Evolutionary conservation across 2,888 invertebrate genomes (phyloP), one percentile per base, ranked within the genome.

Genomic region (Tipula lateralis): DNA sequence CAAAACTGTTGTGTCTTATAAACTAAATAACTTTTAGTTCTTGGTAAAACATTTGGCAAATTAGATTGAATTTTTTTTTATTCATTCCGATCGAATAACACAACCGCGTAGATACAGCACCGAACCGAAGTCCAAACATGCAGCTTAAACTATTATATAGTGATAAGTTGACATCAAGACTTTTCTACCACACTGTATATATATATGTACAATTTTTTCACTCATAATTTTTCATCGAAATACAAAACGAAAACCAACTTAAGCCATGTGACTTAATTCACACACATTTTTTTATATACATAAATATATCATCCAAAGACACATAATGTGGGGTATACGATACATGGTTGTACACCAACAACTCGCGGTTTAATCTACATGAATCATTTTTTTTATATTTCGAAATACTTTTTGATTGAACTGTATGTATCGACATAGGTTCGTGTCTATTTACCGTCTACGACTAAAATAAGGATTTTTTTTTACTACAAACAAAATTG

Each of bases 201-300:
- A 32, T 32, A 32, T 32, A n/a, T 32, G 0, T 39, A 66, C 9
- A 66, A 24, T 39, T 13, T 44, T n/a, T 44, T 44, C 44, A 44
- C 44, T 44, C 44, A 66, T 66, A 66, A 66, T 24, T 66, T 66
- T 66, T 66, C 24, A 19, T 66, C 24, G 66, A 66, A 66, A 66
- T 24, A 9, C 1, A 66, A 24, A 66, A 66, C 2, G n/a, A 44
- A 66, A 66, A 66, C 66, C 24, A 66, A 24, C 66, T 66, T 66
- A 66, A 66, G 66, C 66, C 66, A 66, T 66, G 66, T 66, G 66
- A 66, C 66, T 66, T 66, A 66, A 24, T 66, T 66, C 66, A 66
- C 66, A 66, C 66, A 66, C 66, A 66, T 66, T 66, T 66, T n/a
- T n/a, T 50, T 50, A 50, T 66, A 24, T 66, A 66, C 6, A n/a